These are phyloP conservation scores for Eurypyga helias DNA, from an alignment of 2,113 vertebrate genomes.

Conservation along the genomic window DNA sequence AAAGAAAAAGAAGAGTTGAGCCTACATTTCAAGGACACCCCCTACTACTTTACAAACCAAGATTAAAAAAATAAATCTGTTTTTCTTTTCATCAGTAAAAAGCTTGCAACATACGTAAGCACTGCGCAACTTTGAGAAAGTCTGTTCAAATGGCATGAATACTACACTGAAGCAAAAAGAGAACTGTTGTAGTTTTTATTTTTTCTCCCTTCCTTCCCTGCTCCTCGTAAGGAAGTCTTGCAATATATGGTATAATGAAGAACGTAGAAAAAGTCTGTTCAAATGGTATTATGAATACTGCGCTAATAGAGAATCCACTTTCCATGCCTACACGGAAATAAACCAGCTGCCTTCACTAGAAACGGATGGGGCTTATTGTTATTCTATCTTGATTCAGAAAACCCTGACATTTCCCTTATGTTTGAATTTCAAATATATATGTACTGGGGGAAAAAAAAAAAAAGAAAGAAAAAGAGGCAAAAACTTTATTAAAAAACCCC, in stretches of 20 bases:
- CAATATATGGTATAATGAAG: background rate
- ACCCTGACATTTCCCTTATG: background rate
- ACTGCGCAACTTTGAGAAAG: background rate
- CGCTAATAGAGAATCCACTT: background rate
- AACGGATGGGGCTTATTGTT: background rate
- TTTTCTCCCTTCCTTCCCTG: fast-evolving
- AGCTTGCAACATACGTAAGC: background rate
- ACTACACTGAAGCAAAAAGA: fast-evolving
- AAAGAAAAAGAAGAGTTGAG: slow-evolving; percentile 1
- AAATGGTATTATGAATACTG: background rate
- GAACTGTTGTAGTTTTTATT: background rate
- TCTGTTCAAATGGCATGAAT: background rate
- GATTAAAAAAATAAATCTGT: background rate
- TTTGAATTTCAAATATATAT: background rate
- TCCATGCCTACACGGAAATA: background rate
- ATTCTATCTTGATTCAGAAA: background rate
- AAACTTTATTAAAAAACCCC: background rate
- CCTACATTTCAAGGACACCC: slow-evolving; percentile 1
- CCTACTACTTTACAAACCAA: background rate
- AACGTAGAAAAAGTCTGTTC: background rate
- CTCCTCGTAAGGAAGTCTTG: background rate
- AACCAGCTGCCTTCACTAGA: background rate
- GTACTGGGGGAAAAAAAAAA: background rate
- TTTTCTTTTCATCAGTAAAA: background rate
- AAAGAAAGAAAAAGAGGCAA: too few species aligned